These are phyloP conservation scores for Aspidapion aeneum DNA, from an alignment of 2,888 invertebrate species.

Conservation along the genomic window DNA sequence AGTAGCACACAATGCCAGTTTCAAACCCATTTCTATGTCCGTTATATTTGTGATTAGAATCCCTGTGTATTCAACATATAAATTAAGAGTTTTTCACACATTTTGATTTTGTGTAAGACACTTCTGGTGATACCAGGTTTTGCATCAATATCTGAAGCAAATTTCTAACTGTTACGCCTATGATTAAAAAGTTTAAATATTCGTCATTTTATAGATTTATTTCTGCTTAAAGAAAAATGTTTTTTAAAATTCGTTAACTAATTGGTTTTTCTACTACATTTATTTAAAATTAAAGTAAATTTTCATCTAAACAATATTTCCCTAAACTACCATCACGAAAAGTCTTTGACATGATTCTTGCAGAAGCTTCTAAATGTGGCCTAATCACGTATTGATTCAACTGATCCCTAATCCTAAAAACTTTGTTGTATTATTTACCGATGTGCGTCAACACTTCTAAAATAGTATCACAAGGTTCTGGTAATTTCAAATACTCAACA, in stretches of 20 bases:
- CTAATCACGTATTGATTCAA: slow-evolving; percentile 54
- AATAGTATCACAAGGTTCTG: slow-evolving; percentile 72
- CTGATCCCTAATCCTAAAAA: slow-evolving; percentile 50
- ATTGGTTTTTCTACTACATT: too few species aligned
- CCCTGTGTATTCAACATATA: slow-evolving; percentile 90
- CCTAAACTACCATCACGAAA: slow-evolving; percentile 76
- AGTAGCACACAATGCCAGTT: slow-evolving; percentile 81
- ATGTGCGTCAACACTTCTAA: slow-evolving; percentile 59
- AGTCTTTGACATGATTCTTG: slow-evolving; percentile 62
- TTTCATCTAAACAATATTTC: slow-evolving; percentile 59
- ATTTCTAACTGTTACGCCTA: too few species aligned
- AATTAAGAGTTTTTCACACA: slow-evolving; percentile 72
- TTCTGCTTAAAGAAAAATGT: too few species aligned
- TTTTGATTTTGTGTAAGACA: slow-evolving; percentile 78
- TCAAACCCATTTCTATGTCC: slow-evolving; percentile 75
- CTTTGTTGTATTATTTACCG: slow-evolving; percentile 51
- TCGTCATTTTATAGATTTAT: too few species aligned
- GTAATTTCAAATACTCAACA: slow-evolving; percentile 60
- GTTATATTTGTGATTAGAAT: slow-evolving; percentile 78
- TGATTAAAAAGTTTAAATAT: too few species aligned
- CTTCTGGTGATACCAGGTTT: slow-evolving; percentile 82
- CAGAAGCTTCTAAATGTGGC: slow-evolving; percentile 65
- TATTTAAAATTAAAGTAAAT: slow-evolving; percentile 41
- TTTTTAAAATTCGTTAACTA: too few species aligned
- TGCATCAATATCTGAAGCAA: slow-evolving; percentile 72